phyloP scores from a whole-genome alignment of 2,888 invertebrate genomes.

The Ophraella communa region DNA sequence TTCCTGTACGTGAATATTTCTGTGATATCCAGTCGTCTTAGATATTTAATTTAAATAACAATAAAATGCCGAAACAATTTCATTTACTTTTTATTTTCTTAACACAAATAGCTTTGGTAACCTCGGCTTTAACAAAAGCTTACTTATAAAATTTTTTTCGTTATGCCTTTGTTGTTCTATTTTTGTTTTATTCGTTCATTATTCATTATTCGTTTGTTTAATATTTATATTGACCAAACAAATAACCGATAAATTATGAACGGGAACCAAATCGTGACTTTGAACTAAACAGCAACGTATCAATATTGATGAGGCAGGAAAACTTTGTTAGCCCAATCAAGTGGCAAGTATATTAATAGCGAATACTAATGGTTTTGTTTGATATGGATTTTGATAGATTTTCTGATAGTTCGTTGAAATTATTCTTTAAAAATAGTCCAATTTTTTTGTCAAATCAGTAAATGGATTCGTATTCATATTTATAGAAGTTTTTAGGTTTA shows the following conservation, averaged over 20 bases:
- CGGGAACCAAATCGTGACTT: background rate
- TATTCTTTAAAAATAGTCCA: background rate
- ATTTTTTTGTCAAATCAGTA: too few relatives aligned
- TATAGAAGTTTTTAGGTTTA: too few relatives aligned
- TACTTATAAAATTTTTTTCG: too few relatives aligned
- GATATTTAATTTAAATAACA: too few relatives aligned
- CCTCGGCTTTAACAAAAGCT: too few relatives aligned
- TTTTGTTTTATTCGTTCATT: background rate
- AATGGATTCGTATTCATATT: too few relatives aligned
- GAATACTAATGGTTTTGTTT: background rate
- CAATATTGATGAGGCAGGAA: background rate
- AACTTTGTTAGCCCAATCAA: background rate
- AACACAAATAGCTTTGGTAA: too few relatives aligned
- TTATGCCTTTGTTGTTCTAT: too few relatives aligned
- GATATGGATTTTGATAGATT: background rate
- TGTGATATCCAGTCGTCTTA: too few relatives aligned
- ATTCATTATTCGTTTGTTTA: background rate
- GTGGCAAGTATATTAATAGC: background rate
- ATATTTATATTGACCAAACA: background rate
- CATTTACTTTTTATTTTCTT: too few relatives aligned
- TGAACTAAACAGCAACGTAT: background rate
- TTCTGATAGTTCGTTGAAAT: background rate
- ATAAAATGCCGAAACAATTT: too few relatives aligned
- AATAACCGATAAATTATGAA: background rate
- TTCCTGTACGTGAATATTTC: too few relatives aligned